Evolutionary conservation across 2,888 invertebrate genomes (phyloP).

Genomic region (Podabrus alpinus): DNA sequence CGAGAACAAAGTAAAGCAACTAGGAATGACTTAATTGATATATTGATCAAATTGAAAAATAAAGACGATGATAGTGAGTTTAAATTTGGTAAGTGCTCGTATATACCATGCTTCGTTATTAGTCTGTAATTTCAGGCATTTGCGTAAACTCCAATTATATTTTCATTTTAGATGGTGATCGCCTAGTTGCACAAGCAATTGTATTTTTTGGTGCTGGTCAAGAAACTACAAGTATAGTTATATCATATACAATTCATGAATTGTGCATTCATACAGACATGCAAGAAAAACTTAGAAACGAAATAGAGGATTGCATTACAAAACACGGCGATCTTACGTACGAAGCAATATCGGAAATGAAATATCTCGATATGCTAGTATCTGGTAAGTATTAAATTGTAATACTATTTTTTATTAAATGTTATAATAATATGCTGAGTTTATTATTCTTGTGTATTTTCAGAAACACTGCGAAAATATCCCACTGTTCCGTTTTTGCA

Average conservation of each 20-base stretch:
- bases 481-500: neutral
- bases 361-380: slow-evolving; percentile 59
- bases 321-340: slow-evolving; percentile 53
- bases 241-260: slow-evolving; percentile 55
- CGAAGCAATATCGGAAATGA: slow-evolving; percentile 57
- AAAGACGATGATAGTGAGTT: slow-evolving; percentile 28
- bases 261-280: slow-evolving; percentile 54
- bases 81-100: slow-evolving; percentile 35
- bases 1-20: slow-evolving; percentile 42
- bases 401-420: no score
- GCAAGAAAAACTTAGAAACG: slow-evolving; percentile 56
- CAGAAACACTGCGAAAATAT: neutral
- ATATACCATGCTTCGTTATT: neutral
- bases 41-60: slow-evolving; percentile 49
- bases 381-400: slow-evolving; percentile 45
- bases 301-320: slow-evolving; percentile 50
- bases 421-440: no score
- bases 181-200: slow-evolving; percentile 54
- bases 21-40: slow-evolving; percentile 57
- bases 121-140: neutral
- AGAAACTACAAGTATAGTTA: slow-evolving; percentile 58
- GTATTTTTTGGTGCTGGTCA: slow-evolving; percentile 61
- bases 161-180: slow-evolving; percentile 41
- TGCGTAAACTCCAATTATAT: neutral
- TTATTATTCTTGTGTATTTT: neutral